Evolutionary conservation across 2,797 vertebrate genomes (phyloP).

Genomic region (Poecilia wingei): DNA sequence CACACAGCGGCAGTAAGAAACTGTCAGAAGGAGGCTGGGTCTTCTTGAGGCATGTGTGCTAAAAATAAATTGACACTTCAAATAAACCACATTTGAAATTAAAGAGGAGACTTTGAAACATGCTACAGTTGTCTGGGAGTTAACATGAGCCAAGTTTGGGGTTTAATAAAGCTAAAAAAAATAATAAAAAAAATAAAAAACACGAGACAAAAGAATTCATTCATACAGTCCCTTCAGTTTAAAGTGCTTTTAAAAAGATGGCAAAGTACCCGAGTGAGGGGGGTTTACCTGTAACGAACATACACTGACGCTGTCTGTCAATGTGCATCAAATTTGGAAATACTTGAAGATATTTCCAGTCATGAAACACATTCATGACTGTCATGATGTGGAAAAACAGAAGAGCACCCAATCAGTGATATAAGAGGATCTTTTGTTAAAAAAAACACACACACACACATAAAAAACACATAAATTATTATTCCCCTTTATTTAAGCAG

Average conservation of each 20-base stretch:
- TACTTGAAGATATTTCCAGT: background rate
- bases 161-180: background rate
- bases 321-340: too few relatives aligned
- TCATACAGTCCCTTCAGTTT: background rate
- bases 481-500: too few relatives aligned
- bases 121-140: constrained; percentile 13
- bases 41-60: background rate
- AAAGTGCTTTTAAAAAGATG: background rate
- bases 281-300: background rate
- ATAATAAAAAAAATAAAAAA: background rate
- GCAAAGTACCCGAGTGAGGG: background rate
- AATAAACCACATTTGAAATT: background rate
- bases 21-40: background rate
- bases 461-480: background rate
- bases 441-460: background rate
- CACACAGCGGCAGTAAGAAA: constrained; percentile 15
- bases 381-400: background rate
- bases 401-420: background rate
- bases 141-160: background rate
- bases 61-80: background rate
- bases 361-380: background rate
- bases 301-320: background rate
- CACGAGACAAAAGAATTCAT: background rate
- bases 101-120: constrained; percentile 3
- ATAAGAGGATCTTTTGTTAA: background rate